Base-by-base conservation (phyloP, 2,888 invertebrate genomes). In the Melolontha melolontha region DNA sequence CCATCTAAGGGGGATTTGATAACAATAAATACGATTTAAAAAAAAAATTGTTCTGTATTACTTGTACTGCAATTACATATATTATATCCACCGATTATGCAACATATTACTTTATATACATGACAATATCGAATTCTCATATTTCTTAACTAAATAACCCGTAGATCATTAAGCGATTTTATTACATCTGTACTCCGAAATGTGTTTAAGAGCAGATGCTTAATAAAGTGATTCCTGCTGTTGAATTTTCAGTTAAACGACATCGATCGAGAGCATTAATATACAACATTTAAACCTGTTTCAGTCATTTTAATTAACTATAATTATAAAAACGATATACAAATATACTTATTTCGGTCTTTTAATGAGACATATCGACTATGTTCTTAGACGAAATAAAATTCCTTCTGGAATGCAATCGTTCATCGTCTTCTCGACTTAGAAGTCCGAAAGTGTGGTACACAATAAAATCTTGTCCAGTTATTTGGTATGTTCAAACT, bases 301-400 rank as follows among this genome's bases (percentile, higher is more conserved):
- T 12, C 6, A 22, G 42, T 17, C 41, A 16, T 57, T 57, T 42
- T 57, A 57, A 57, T 57, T 57, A 57, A 57, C 55, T 57, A 12
- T 57, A 57, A 57, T 57, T 57, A 57, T 57, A 57, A 57, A 57
- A 22, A 17, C 27, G 55, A 57, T 57, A 57, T 57, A 57, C 55
- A 57, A 57, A 57, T 42, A 57, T 42, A 42, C 7, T 42, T 22
- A 57, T 42, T 57, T 41, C 42, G 22, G 17, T 22, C 55, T 42
- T 57, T 57, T 41, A 41, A 1, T 22, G 55, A 57, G 42, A 57
- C 42, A 14, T 47, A 14, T 47, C 17, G 17, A 17, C 16, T 14
- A 5, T 47, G 47, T 10, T 47, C 29, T 29, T 29, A 29, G 29
- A 29, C 29, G 29, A 29, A 29, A 29, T 29, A 29, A 29, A 29